Evolutionary conservation across 1,140 invertebrate genomes (phyloP).

Genomic region (Lasioglossum albipes): DNA sequence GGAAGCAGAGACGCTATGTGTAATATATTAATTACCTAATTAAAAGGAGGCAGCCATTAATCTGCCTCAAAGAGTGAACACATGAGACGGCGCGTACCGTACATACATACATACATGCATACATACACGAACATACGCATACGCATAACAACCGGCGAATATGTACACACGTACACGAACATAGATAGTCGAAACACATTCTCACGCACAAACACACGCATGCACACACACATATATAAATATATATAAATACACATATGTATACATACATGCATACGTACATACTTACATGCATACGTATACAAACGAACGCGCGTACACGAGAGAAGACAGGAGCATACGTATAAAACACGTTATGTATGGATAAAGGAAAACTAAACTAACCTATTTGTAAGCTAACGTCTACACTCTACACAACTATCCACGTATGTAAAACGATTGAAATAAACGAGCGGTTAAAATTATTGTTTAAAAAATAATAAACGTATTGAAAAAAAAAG

Average conservation of each 20-base stretch:
- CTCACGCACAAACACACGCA: not conserved
- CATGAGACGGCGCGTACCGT: constrained; percentile 39
- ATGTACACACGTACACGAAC: no score
- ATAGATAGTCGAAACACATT: not conserved
- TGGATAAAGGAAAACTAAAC: constrained; percentile 76
- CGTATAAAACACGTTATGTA: constrained; percentile 68
- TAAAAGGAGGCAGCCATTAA: constrained; percentile 72
- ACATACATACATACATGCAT: constrained; percentile 20
- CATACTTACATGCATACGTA: not conserved
- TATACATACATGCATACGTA: constrained; percentile 42
- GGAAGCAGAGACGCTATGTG: constrained; percentile 68
- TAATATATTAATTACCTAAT: constrained; percentile 77
- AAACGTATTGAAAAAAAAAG: constrained; percentile 64
- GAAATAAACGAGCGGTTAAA: constrained; percentile 79
- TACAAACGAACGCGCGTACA: not conserved
- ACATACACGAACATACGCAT: constrained; percentile 24
- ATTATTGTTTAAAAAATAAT: constrained; percentile 79
- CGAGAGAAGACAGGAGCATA: constrained; percentile 17
- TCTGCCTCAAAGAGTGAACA: constrained; percentile 60
- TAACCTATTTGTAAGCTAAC: constrained; percentile 82
- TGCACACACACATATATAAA: not conserved
- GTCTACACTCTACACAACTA: constrained; percentile 80
- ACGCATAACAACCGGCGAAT: constrained; percentile 11
- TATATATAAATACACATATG: constrained; percentile 20
- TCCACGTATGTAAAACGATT: constrained; percentile 77